phyloP scores from a whole-genome alignment of 35 echinoderm and acorn worm species.

The Diadema setosum region DNA sequence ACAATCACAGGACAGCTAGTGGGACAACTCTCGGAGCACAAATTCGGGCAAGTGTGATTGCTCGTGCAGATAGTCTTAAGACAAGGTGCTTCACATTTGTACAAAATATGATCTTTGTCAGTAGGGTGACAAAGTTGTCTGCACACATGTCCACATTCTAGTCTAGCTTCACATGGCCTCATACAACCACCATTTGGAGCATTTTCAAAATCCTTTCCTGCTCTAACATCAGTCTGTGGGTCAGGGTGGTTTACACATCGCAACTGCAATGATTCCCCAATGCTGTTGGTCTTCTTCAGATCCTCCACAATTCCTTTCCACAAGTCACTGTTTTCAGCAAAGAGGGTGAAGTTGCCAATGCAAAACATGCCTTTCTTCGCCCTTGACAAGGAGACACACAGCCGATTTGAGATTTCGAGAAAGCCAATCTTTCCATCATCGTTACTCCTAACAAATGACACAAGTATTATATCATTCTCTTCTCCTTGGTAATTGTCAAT shows the following conservation, averaged over 20 bases:
- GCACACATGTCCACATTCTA: constrained; percentile 81
- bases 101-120: constrained; percentile 28
- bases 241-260: constrained; percentile 76
- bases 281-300: background rate
- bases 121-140: constrained; percentile 44
- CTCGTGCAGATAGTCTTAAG: background rate
- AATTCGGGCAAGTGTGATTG: background rate
- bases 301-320: constrained; percentile 61
- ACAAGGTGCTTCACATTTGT: constrained; percentile 46
- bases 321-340: constrained; percentile 61
- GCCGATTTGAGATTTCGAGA: constrained; percentile 76
- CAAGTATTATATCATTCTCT: constrained; percentile 94
- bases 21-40: constrained; percentile 26
- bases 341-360: constrained; percentile 71
- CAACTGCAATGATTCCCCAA: constrained; percentile 35
- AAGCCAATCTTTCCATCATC: constrained; percentile 85
- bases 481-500: constrained; percentile 82
- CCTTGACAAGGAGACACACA: constrained; percentile 78
- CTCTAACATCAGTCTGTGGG: background rate
- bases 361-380: constrained; percentile 88
- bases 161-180: constrained; percentile 31
- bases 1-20: background rate
- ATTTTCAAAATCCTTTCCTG: constrained; percentile 40
- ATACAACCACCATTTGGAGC: constrained; percentile 70
- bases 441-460: constrained; percentile 94